These are phyloP conservation scores for Armadillidium nasatum DNA, from an alignment of 1,140 invertebrate genomes.

Conservation along the genomic window DNA sequence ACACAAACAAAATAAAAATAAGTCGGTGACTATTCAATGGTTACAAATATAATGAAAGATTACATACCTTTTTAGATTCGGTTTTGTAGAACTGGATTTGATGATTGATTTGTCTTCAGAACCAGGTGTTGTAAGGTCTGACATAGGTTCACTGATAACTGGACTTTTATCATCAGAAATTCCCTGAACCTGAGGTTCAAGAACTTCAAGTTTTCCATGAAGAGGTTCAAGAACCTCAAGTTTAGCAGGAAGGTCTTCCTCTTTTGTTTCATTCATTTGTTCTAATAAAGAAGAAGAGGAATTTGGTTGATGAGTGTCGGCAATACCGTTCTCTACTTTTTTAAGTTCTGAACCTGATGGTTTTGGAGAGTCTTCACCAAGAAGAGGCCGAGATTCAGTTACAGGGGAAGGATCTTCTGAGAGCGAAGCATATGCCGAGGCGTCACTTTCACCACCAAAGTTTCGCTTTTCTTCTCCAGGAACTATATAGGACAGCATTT, in stretches of 20 bases:
- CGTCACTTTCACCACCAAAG: not conserved
- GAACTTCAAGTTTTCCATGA: not conserved
- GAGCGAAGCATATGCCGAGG: not conserved
- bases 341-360: not conserved
- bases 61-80: not conserved
- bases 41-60: too few relatives aligned
- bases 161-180: not conserved
- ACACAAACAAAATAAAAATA: too few relatives aligned
- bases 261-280: not conserved
- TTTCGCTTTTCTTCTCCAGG: slow-evolving; percentile 9
- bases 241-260: not conserved
- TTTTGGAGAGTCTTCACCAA: not conserved
- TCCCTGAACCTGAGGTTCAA: not conserved
- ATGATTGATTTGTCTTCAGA: not conserved
- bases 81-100: slow-evolving; percentile 9
- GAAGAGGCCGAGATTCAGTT: not conserved
- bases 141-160: slow-evolving; percentile 7
- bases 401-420: not conserved
- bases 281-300: not conserved
- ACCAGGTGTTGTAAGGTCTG: not conserved
- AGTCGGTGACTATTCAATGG: too few relatives aligned
- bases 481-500: not conserved
- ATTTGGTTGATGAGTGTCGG: too few relatives aligned
- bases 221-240: not conserved
- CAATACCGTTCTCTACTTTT: too few relatives aligned